Evolutionary conservation across 2,888 invertebrate species (phyloP), one percentile per base, ranked within the genome.

Genomic region (Pemphredon lugubris): DNA sequence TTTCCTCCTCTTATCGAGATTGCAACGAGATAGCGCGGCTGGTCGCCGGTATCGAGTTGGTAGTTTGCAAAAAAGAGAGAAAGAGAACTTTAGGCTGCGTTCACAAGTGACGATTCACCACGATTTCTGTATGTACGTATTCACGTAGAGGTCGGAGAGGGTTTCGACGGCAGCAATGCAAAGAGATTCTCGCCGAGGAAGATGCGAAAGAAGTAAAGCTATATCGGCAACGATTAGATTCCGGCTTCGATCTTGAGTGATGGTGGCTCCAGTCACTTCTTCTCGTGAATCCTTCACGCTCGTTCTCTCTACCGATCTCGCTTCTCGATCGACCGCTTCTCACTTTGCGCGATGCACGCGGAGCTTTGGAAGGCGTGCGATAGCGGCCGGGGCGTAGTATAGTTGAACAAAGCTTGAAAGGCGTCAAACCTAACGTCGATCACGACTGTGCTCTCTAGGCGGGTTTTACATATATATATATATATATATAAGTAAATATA

Each of bases 401-500:
- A 68, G 55, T 72, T 20, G 73, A 47, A 73, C 77, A 73, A 78
- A 80, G 80, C 78, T 78, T 78, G 69, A 54, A 75, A 77, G 18
- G 80, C 79, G 68, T 75, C 64, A 78, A 78, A 77, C 78, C 73
- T 59, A 73, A 79, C 77, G 78, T 73, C 66, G 80, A 65, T 60
- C 80, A 51, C 55, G 44, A 59, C 42, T 53, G 42, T 66, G 63
- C 64, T 73, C 60, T 79, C 57, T 66, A 69, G 60, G 48, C 48
- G 70, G 44, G 57, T 48, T 16, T 44, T 47, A 32, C 30, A 47
- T 44, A 40, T 45, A 13, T 57, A 18, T 26, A 26, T 45, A 40
- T 67, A 48, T 26, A 26, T 57, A 42, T 55, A 34, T 40, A 50
- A 3, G 11, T 37, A 37, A 2, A 37, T 13, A 3, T 57, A 42